Percentiles rank a stretch among this genome's conserved stretches.
These are phyloP conservation scores for Antigone vipio DNA, from an alignment of 2,113 vertebrate genomes.

Conservation along the genomic window DNA sequence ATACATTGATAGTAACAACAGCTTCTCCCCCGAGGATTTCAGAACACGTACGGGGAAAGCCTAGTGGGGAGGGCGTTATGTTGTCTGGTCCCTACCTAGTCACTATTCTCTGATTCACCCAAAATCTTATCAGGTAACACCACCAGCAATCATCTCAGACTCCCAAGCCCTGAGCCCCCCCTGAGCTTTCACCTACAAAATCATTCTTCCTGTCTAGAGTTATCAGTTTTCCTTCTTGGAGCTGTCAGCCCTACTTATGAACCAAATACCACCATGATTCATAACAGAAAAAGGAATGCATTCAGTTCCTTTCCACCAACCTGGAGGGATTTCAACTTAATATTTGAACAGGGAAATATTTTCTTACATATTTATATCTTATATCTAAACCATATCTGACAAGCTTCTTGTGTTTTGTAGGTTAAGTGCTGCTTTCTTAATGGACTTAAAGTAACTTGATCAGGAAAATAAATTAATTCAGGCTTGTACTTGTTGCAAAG, in stretches of 20 bases:
- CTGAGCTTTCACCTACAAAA: background rate
- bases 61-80: rapidly evolving
- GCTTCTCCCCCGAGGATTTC: background rate
- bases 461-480: background rate
- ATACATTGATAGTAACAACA: background rate
- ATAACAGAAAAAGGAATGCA: background rate
- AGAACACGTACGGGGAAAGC: background rate
- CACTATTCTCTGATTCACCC: background rate
- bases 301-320: background rate
- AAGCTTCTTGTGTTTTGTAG: background rate
- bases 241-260: background rate
- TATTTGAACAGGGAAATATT: background rate
- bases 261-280: background rate
- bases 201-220: background rate
- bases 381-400: background rate
- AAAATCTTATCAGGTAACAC: background rate
- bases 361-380: background rate
- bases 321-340: background rate
- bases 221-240: background rate
- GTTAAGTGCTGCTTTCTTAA: background rate
- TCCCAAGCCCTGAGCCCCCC: background rate
- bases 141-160: background rate
- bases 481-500: background rate
- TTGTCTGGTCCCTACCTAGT: background rate
- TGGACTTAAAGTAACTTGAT: background rate